A percentile compares a stretch with the other conserved stretches of the same genome.
Evolutionary conservation across 2,797 vertebrate genomes (phyloP).

Genomic region (Dallia pectoralis): DNA sequence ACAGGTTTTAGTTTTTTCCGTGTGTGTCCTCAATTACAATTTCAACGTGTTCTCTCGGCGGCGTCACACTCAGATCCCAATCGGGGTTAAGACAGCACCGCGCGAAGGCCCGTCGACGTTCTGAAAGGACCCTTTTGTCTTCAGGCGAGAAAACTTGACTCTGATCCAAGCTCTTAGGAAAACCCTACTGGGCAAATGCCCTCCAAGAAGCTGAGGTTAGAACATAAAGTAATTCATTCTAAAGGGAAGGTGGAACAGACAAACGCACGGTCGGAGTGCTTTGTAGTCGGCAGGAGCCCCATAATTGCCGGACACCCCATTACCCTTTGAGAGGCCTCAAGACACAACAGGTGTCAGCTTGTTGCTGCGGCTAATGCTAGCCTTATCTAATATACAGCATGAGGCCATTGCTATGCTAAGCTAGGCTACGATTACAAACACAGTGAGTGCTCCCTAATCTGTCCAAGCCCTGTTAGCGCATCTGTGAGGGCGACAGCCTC

Average conservation of each 20-base stretch:
- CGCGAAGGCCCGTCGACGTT: conserved; percentile 3
- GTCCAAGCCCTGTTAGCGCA: conserved; percentile 6
- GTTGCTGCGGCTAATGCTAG: background rate
- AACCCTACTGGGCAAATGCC: background rate
- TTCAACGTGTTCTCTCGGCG: background rate
- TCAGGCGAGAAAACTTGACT: background rate
- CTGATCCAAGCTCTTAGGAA: conserved; percentile 16
- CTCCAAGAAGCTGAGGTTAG: background rate
- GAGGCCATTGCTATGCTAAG: background rate
- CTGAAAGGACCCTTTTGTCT: background rate
- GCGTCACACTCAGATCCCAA: background rate
- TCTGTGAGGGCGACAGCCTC: conserved; percentile 19
- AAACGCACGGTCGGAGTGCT: conserved; percentile 33
- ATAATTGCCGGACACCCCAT: conserved; percentile 12
- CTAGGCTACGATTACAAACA: background rate
- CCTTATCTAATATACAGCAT: background rate
- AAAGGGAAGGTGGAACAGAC: conserved; percentile 23
- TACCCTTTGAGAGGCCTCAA: conserved; percentile 14
- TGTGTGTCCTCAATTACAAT: background rate
- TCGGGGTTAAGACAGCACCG: background rate
- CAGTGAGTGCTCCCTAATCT: background rate
- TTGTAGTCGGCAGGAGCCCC: conserved; percentile 31
- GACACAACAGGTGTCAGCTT: conserved; percentile 14
- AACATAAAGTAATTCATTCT: conserved; percentile 7
- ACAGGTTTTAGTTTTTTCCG: background rate